Base-by-base conservation (phyloP, 2,113 vertebrate species). In the Rhinichthys klamathensis region DNA sequence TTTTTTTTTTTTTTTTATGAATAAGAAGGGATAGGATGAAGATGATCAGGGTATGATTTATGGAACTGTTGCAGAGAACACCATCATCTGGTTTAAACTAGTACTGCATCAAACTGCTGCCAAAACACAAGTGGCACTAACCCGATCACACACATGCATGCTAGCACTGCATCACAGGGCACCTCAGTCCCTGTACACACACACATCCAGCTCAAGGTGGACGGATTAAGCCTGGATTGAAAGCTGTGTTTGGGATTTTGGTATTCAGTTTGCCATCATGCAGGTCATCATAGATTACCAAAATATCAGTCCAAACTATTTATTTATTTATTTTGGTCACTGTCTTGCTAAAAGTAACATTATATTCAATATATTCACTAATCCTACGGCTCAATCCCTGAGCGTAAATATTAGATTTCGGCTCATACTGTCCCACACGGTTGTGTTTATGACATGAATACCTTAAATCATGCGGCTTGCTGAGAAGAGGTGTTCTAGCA, bases 21-120 rank as follows among this genome's bases (percentile, higher is more conserved):
- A 95, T 94, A 94, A 95, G 93, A 93, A 94, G 91, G 89, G 92
- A 90, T 88, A 92, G 91, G 90, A 91, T 87, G 90, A 87, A 90
- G 90, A 92, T 91, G 81, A 89, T 83, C 82, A 84, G 61, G 61
- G 75, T 61, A 85, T 93, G 93, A 93, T 94, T 94, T 92, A 93
- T 94, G 91, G 94, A 94, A 93, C 65, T 25, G 94, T 93, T 93
- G 94, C 87, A 91, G 89, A 94, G 92, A 94, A 91, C 93, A 91
- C 95, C 95, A 92, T 93, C 94, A 93, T 86, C 93, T 95, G 95
- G 94, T 83, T 46, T 13, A 65, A 87, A 73, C 89, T 74, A 58
- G 94, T 93, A 95, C 91, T 95, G 30, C 73, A 75, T 30, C n/a
- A 51, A 27, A 75, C 51, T 27, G 12, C 25, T 51, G 73, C 46